Evolutionary conservation across 2,113 vertebrate genomes (phyloP), one percentile per base, ranked within the genome.

Genomic region (Tretioscincus oriximinensis): DNA sequence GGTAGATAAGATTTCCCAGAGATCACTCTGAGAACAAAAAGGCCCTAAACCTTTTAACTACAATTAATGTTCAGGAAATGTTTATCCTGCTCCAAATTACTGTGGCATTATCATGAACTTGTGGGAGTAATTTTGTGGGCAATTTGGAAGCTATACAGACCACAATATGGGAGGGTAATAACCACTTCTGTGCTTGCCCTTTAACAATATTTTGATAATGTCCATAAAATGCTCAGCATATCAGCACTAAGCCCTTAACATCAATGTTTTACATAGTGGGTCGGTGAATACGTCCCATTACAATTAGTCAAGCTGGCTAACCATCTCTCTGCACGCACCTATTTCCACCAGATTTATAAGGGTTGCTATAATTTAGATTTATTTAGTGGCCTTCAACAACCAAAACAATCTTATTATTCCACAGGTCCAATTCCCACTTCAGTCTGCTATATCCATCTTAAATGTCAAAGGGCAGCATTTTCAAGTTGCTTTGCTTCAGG

Each of bases 11-110:
- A 41, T 41, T 41, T 41, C 35, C 35, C 35, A 41, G 35, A 41
- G 35, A 41, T 41, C 35, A 41, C 35, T 41, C 35, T 41, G 35
- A 41, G 35, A 41, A 41, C 35, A 41, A 41, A 41, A 41, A 41
- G 35, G 35, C 35, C 35, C 35, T 41, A 87, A 51, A 85, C 24
- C 28, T 73, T 86, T 89, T 82, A 68, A 81, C 81, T 60, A 24
- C 20, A 3, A 2, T 60, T 58, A 58, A 58, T 18, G 54, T 18
- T 68, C 45, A 75, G 16, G 29, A 49, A 28, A 54, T 6, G 22
- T n/a, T 83, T 9, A 41, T 64, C 45, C 45, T 28, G 72, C 0
- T 69, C 21, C 65, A 65, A 28, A 63, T 31, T 78, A 87, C 68
- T 81, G 78, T 87, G 47, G 22, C 49, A 81, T 81, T 58, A 28